Base-by-base conservation (phyloP, 2,797 vertebrate genomes). In the Manis crassicaudata region DNA sequence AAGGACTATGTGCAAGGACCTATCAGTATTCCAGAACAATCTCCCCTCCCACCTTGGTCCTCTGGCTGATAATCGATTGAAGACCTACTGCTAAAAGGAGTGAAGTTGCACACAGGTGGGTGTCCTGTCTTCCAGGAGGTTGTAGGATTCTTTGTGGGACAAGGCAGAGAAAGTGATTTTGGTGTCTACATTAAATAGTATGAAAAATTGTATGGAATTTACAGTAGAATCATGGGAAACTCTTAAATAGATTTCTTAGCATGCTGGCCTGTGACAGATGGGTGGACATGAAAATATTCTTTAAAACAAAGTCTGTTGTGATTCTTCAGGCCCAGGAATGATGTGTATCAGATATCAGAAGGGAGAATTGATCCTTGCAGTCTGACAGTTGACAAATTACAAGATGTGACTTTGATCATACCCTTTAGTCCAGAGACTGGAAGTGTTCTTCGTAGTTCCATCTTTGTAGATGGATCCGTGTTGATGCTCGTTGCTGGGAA, bases 251-350 rank as follows among this genome's bases (percentile, higher is more conserved):
- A 60, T 60, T 88, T 88, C 62, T 63, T 27, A 37, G 29, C 32
- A 76, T 32, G n/a, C 7, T 72, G 43, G 13, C 46, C 91, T 62
- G 6, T 86, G 52, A 70, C 65, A 81, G 92, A 93, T 67, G 92
- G 79, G 79, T 94, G 58, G 56, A 40, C 95, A 82, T 95, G 43
- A 92, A 96, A 81, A 58, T 90, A 43, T 95, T 90, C 86, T 95
- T 98, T 94, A 92, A 92, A 97, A 93, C 92, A 97, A 96, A 96
- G 84, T 76, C 54, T 93, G 88, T 58, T 95, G 60, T 90, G 85
- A 76, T 96, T 96, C 97, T 97, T 94, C 93, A 93, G 93, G 93
- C 88, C 80, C 56, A 68, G 62, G 12, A 95, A 92, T 94, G 60
- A 94, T 92, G 35, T 62, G 25, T 85, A 65, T 65, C 76, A 88